Evolutionary conservation across 37 sponge, comb jelly and placozoan species (phyloP).

Genomic region (Hexactinellida sp.): DNA sequence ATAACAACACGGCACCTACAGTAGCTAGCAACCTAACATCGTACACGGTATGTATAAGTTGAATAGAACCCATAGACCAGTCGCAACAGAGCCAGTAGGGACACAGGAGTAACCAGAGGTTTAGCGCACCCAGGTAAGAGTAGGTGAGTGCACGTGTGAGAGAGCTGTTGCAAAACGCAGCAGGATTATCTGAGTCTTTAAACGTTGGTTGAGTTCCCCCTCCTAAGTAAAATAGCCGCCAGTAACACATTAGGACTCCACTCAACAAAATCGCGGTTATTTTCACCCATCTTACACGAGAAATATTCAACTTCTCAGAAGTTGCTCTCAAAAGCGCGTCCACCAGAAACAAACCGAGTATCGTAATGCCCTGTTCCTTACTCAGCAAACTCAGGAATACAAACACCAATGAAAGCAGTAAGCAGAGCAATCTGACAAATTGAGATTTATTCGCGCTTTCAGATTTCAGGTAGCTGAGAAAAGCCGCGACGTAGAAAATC

Average conservation of each 20-base stretch:
- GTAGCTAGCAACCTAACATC: conserved; percentile 45
- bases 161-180: conserved; percentile 37
- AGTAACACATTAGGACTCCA: conserved; percentile 21
- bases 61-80: conserved; percentile 88
- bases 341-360: conserved; percentile 34
- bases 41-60: conserved; percentile 23
- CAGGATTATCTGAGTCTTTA: conserved; percentile 73
- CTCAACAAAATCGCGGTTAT: neutral
- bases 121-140: conserved; percentile 41
- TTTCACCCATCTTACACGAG: neutral
- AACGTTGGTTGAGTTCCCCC: conserved; percentile 37
- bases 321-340: conserved; percentile 23
- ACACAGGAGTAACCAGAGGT: conserved; percentile 58
- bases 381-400: conserved; percentile 37
- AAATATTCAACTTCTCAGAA: neutral
- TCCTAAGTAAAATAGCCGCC: conserved; percentile 29
- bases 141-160: conserved; percentile 57
- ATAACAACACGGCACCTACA: neutral
- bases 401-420: neutral
- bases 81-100: conserved; percentile 67
- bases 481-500: conserved; percentile 55
- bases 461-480: conserved; percentile 35
- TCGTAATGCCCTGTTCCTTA: conserved; percentile 60
- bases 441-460: neutral
- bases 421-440: neutral